phyloP scores from a whole-genome alignment of 2,797 vertebrate species.

The Odontamblyopus lacepedii region DNA sequence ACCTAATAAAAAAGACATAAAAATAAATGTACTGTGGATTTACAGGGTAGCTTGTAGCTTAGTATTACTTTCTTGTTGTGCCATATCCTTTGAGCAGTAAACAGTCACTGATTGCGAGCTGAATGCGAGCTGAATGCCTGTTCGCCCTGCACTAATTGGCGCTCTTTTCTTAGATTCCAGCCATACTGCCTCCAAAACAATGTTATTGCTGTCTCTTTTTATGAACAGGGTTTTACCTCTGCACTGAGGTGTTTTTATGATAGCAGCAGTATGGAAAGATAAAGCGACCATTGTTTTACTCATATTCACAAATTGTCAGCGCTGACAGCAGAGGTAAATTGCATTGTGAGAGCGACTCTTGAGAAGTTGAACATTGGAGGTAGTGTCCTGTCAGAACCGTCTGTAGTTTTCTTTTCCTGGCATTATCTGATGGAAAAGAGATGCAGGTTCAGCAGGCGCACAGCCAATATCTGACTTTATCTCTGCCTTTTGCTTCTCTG shows the following conservation, averaged over 20 bases:
- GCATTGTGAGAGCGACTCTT: slow-evolving; percentile 31
- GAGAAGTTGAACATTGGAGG: slow-evolving; percentile 23
- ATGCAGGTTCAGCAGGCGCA: slow-evolving; percentile 44
- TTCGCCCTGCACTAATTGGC: neutral
- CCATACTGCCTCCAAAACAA: neutral
- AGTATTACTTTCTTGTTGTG: neutral
- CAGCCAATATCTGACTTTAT: slow-evolving; percentile 56
- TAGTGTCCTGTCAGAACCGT: slow-evolving; percentile 24
- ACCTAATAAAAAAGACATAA: too few relatives aligned
- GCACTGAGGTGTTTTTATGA: neutral
- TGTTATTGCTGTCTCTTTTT: neutral
- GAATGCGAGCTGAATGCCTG: neutral
- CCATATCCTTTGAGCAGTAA: neutral
- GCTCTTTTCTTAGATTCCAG: neutral
- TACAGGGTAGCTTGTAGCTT: neutral
- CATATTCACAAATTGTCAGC: slow-evolving; percentile 27
- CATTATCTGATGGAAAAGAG: slow-evolving; percentile 39
- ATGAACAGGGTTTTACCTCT: neutral
- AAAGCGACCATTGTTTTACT: slow-evolving; percentile 26
- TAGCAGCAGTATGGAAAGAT: slow-evolving; percentile 3
- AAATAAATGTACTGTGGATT: neutral
- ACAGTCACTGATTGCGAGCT: neutral
- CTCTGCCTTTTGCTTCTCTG: slow-evolving; percentile 45
- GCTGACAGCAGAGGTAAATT: slow-evolving; percentile 48
- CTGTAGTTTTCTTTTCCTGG: slow-evolving; percentile 23